Base-by-base conservation (phyloP, 2,888 invertebrate species). In the Isoperla grammatica region DNA sequence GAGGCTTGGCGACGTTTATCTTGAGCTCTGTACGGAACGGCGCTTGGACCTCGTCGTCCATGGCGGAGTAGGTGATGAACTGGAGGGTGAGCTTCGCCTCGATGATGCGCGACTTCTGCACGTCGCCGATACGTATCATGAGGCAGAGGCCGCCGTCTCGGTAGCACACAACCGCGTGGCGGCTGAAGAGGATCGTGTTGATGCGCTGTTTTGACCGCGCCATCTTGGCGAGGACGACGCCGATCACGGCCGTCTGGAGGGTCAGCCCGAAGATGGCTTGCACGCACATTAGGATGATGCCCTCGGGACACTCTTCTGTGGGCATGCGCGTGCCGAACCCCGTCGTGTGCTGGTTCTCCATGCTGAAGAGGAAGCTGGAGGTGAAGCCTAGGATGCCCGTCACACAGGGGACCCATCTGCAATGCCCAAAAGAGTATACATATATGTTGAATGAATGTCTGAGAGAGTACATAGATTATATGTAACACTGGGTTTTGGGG, bases 341-440 rank as follows among this genome's bases (percentile, higher is more conserved):
- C 40, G 92, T 90, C 0, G 91, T 81, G 69, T 86, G 87, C 76
- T 92, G 91, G 0, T 91, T 92, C 73, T 95, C 94, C 61, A 94
- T 84, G 43, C 90, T 88, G 78, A 93, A 91, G 71, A 93, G 81
- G 62, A 93, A 81, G 62, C 81, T 80, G 6, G 81, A 78, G 1
- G 79, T 76, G 70, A 83, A 81, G 61, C 79, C 76, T 59, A 75
- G 69, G 37, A 82, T 74, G 64, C 79, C 76, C 19, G 71, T 70
- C 9, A 83, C 76, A 68, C 83, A 83, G 0, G 81, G 80, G 54
- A 71, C 75, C 74, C 75, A 77, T 19, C 37, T 37, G 37, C 5
- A 29, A 29, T 8, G n/a, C n/a, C n/a, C n/a, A n/a, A n/a, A n/a
- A n/a, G n/a, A n/a, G n/a, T n/a, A n/a, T n/a, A n/a, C n/a, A n/a